Base-by-base conservation (phyloP, 1,140 invertebrate genomes). In the Drosophila yakuba region DNA sequence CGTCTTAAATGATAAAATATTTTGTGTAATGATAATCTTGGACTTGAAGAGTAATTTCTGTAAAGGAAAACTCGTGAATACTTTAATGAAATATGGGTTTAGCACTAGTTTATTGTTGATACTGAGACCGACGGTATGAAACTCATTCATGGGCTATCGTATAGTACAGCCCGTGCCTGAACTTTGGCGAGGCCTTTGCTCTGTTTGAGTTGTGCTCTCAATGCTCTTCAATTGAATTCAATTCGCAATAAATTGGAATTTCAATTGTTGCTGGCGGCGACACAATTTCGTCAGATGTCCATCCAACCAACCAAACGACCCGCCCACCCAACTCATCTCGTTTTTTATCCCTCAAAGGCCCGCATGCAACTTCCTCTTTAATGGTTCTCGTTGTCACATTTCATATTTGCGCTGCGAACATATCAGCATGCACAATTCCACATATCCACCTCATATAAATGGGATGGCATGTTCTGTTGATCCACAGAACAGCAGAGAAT, bases 161-260 rank as follows among this genome's bases (percentile, higher is more conserved):
- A 44, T 56, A 66, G 62, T 54, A 75, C 67, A 55, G 74, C 48
- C 63, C 68, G 78, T 78, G 73, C 73, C 58, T 59, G 67, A 59
- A 74, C 60, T 79, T 80, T 80, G 61, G 57, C 54, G 59, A 66
- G 62, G 81, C 67, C 74, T 75, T 36, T 52, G 61, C 36, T 74
- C 57, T 62, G 56, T 55, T 68, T 66, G 66, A 66, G 74, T 76
- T 76, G 20, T 67, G 52, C 78, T 80, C 86, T 90, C 85, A 89
- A 84, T 90, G 84, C 84, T 78, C 84, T 88, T 89, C 84, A 88
- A 88, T 88, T 88, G 76, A 88, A 88, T 88, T 88, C 64, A 89
- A 88, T 88, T 88, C 84, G 80, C 84, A 80, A 89, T 88, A 80
- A 88, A 89, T 88, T 88, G 84, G 76, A 89, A 80, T 80, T 74